Base-by-base conservation (phyloP, 2,888 invertebrate species). In the Acronicta alni region DNA sequence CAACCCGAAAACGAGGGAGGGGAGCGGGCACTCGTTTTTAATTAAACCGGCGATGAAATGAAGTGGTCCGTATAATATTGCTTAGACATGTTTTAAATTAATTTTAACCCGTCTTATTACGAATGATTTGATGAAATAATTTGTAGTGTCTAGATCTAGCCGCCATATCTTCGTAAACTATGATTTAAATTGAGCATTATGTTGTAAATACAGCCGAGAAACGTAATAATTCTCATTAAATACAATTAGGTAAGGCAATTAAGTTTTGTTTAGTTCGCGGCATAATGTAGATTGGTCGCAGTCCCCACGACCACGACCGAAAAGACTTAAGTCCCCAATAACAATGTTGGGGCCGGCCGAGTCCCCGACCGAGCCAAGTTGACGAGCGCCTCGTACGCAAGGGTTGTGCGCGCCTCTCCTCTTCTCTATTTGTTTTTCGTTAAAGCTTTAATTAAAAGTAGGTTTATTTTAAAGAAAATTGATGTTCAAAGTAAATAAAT, bases 21-120 rank as follows among this genome's bases (percentile, higher is more conserved):
- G 91, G 92, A 82, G 87, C 87, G 92, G 92, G 91, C 93, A 94
- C 94, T 94, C 93, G 93, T 94, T 94, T 93, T 94, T 94, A 94
- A 94, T 94, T 94, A 94, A 94, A 94, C 92, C 90, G 87, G 88
- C 92, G 91, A 92, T 92, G 94, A 93, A 93, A 93, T 94, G 93
- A 94, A 94, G 93, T 94, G 92, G 93, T 93, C 93, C 92, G 90
- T 90, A 91, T 93, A 91, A 93, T 93, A 93, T 92, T 93, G 92
- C 93, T 93, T 93, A 93, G 92, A 92, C 92, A 93, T 93, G 92
- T 92, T 93, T 93, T 90, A 90, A 94, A 93, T 91, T 92, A 92
- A 93, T 91, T 92, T 91, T 81, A 89, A 89, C 87, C 88, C 85
- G 83, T 88, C 88, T 90, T 88, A 89, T 86, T 88, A 86, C 80